A percentile compares a stretch with the other conserved stretches of the same genome.
phyloP scores from a whole-genome alignment of 92 coral and sea anemone genomes.

The Chrysogorgia sp. region DNA sequence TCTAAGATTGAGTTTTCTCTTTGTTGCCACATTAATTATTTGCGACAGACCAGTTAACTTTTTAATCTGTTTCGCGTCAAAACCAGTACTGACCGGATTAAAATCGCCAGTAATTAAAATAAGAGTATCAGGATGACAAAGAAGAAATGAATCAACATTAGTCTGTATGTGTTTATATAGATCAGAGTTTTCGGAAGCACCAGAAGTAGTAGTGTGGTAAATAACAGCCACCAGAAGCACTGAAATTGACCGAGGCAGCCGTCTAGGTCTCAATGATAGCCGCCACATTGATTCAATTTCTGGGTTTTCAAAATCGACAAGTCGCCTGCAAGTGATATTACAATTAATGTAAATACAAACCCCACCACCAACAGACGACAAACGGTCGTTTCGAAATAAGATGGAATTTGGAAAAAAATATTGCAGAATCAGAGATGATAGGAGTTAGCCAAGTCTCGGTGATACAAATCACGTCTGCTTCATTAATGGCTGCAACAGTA shows the following conservation, averaged over 20 bases:
- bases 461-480: conserved; percentile 36
- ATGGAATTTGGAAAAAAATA: conserved; percentile 50
- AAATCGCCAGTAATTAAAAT: conserved; percentile 3
- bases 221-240: conserved; percentile 34
- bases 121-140: not conserved
- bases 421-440: conserved; percentile 42
- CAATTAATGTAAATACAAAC: conserved; percentile 51
- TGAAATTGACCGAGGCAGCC: conserved; percentile 22
- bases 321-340: not conserved
- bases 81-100: not conserved
- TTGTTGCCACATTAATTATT: conserved; percentile 21
- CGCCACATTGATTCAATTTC: conserved; percentile 9
- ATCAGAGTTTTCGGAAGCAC: conserved; percentile 21
- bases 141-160: conserved; percentile 1
- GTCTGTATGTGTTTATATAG: conserved; percentile 23
- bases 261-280: not conserved
- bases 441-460: conserved; percentile 60
- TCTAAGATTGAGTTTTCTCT: conserved; percentile 18
- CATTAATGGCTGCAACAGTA: conserved; percentile 42
- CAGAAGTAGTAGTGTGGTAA: conserved; percentile 37
- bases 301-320: not conserved
- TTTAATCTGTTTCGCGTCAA: not conserved
- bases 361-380: conserved; percentile 52
- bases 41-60: not conserved
- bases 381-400: conserved; percentile 60